phyloP scores from a whole-genome alignment of 2,113 vertebrate species.

The Mesocricetus auratus region DNA sequence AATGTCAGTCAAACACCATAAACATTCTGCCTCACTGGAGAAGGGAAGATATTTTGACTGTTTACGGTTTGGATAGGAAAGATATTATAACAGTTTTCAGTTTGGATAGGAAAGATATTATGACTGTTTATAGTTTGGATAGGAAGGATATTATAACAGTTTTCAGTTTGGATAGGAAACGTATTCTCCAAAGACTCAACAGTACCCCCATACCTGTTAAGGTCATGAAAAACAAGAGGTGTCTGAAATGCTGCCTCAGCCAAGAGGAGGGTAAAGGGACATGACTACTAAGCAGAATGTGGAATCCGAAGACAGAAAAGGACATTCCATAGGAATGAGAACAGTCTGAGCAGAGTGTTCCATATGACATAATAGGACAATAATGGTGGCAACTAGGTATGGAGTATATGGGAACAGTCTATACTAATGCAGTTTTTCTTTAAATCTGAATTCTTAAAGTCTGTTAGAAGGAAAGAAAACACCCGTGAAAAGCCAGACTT shows the following conservation, averaged over 20 bases:
- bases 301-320: background rate
- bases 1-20: background rate
- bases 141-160: constrained; percentile 22
- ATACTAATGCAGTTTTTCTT: background rate
- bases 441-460: constrained; percentile 3
- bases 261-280: background rate
- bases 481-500: background rate
- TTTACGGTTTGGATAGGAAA: background rate
- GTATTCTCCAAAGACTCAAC: background rate
- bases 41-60: constrained; percentile 27
- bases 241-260: background rate
- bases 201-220: background rate
- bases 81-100: background rate
- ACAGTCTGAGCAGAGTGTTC: background rate
- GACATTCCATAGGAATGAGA: background rate
- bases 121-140: background rate
- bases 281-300: no score
- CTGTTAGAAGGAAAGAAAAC: background rate
- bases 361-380: background rate
- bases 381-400: background rate
- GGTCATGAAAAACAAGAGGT: background rate
- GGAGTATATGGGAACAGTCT: background rate
- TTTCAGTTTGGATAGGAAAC: background rate
- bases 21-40: background rate
- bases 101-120: background rate